Base-by-base conservation (phyloP, 2,888 invertebrate genomes). In the Pterobdella sp. region DNA sequence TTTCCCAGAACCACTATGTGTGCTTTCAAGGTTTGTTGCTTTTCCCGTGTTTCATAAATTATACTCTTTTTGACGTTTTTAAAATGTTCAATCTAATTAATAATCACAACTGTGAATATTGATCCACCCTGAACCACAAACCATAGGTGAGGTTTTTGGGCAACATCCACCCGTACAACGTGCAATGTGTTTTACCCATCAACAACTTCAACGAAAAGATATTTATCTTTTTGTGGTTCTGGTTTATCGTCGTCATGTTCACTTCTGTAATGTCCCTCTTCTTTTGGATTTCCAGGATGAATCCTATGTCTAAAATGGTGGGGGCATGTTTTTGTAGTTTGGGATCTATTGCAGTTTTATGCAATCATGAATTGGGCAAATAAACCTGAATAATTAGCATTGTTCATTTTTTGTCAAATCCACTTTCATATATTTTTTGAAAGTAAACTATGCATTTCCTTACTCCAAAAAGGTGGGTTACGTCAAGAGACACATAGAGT, bases 201-300 rank as follows among this genome's bases (percentile, higher is more conserved):
- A 74, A 74, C 67, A 63, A 71, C 65, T 74, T 74, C 60, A 74
- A 74, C 56, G 74, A 74, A 37, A 74, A 74, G 34, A 74, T 74
- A 3, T 74, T 70, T 60, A 42, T 74, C 26, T 52, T 74, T 37
- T 65, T 74, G 0, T 74, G 74, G 74, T 74, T 74, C 56, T 74
- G 74, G 74, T 37, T 74, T 52, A 35, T 74, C 52, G 67, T 52
- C n/a, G 67, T 74, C 1, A 70, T 65, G 3, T 35, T 32, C 14
- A 29, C 34, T 4, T 71, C 74, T 10, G 31, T 35, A 37, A 35
- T 71, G 35, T 74, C 74, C 0, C 60, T 71, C 35, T 18, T 74
- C 56, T 32, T 56, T 31, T 74, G 74, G 74, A 0, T 71, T 3
- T 18, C 35, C 52, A 22, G 74, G 0, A 65, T 74, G 52, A 42